A percentile compares a stretch with the other conserved stretches of the same genome.
Conservation (phyloP, 1,140 invertebrate genomes). For the Macrostomum lignano region DNA sequence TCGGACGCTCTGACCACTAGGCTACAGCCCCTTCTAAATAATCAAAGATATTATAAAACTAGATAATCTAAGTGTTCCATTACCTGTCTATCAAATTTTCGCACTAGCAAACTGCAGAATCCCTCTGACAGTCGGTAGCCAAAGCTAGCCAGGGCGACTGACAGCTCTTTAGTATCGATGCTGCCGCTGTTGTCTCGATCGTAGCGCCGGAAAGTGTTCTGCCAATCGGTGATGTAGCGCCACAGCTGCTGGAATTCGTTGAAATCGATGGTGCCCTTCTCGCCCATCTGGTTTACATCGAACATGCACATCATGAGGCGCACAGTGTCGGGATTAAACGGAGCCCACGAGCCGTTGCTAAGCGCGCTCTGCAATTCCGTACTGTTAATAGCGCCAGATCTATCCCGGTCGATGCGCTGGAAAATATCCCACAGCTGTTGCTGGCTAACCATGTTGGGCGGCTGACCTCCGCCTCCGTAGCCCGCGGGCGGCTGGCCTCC, state of each 20-base stretch:
- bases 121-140: constrained; percentile 44
- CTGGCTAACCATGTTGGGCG: no score
- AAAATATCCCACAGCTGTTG: no score
- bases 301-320: constrained; percentile 84
- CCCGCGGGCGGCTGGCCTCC: no score
- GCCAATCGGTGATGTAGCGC: constrained; percentile 93
- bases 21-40: no score
- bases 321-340: constrained; percentile 88
- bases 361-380: no score
- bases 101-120: constrained; percentile 48
- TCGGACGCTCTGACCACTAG: no score
- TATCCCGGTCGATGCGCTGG: no score
- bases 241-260: constrained; percentile 74
- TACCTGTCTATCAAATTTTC: constrained; percentile 75
- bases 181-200: constrained; percentile 79
- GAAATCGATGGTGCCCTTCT: constrained; percentile 61
- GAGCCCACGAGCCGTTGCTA: no score
- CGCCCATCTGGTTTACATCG: constrained; percentile 61
- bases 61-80: no score
- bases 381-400: no score
- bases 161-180: constrained; percentile 63
- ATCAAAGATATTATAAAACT: no score
- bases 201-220: constrained; percentile 70
- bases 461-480: no score
- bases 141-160: constrained; percentile 59